A percentile compares a stretch with the other conserved stretches of the same genome.
Conservation (phyloP, 1,140 invertebrate species). For the Pseudomyrmex dendroicus region DNA sequence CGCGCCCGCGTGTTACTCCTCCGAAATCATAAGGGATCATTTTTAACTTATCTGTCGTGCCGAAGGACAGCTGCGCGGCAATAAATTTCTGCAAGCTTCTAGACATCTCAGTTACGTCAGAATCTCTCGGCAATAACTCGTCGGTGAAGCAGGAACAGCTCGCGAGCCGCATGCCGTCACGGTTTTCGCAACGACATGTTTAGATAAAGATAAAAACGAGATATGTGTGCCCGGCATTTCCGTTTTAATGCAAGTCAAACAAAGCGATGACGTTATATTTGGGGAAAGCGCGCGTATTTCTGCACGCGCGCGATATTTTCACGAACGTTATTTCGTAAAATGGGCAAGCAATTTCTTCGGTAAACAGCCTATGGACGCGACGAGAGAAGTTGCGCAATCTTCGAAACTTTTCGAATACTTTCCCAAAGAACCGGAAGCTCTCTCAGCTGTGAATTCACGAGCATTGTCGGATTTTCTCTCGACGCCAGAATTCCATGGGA, state of each 20-base stretch:
- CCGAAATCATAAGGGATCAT: not conserved
- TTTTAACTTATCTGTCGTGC: slow-evolving; percentile 22
- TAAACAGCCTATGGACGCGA: slow-evolving; percentile 48
- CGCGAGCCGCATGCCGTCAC: slow-evolving; percentile 13
- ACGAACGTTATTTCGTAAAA: slow-evolving; percentile 43
- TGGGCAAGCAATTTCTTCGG: not conserved
- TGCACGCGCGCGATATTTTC: not conserved
- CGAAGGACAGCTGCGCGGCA: slow-evolving; percentile 10
- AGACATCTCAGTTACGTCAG: slow-evolving; percentile 33
- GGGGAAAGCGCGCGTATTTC: slow-evolving; percentile 34
- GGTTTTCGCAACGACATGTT: slow-evolving; percentile 52
- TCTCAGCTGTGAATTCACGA: slow-evolving; percentile 14
- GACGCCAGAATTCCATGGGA: no score
- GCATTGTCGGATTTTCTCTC: not conserved
- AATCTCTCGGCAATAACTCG: slow-evolving; percentile 47
- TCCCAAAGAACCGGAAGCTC: slow-evolving; percentile 1
- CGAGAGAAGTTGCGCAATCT: slow-evolving; percentile 43
- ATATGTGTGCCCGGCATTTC: slow-evolving; percentile 22
- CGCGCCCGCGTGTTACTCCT: not conserved
- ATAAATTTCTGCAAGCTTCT: slow-evolving; percentile 21
- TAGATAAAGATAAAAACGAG: slow-evolving; percentile 52
- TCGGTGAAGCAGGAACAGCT: slow-evolving; percentile 12
- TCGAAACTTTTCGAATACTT: slow-evolving; percentile 54
- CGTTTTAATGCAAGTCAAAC: slow-evolving; percentile 54
- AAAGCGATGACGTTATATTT: slow-evolving; percentile 34